Evolutionary conservation across 2,888 invertebrate genomes (phyloP).

Genomic region (Caenorhabditis angaria): DNA sequence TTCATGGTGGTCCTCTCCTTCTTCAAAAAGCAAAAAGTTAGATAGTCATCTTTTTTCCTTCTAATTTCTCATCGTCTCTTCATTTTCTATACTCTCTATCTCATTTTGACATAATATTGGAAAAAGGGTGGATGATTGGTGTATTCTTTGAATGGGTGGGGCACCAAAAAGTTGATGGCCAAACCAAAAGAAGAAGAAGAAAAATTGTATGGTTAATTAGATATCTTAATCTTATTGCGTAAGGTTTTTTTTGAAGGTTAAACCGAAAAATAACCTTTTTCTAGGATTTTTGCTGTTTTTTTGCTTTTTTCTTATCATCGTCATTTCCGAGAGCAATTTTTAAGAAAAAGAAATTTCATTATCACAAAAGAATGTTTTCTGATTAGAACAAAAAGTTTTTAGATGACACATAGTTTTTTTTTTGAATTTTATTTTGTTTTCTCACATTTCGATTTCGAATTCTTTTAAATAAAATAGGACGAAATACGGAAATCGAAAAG

Average conservation of each 20-base stretch:
- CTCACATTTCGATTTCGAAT: too few relatives aligned
- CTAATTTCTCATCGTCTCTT: neutral
- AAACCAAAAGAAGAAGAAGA: neutral
- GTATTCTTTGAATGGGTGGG: neutral
- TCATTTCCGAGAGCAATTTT: neutral
- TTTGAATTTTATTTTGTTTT: too few relatives aligned
- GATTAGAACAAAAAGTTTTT: too few relatives aligned
- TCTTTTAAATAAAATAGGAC: too few relatives aligned
- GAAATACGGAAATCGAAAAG: too few relatives aligned
- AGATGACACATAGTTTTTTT: too few relatives aligned
- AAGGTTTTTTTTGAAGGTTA: neutral
- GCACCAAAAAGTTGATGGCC: too few relatives aligned
- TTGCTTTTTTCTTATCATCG: neutral
- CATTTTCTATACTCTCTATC: neutral
- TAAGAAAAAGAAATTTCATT: too few relatives aligned
- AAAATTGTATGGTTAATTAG: neutral
- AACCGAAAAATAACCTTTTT: neutral
- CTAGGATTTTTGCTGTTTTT: neutral
- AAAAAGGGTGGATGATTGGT: constrained; percentile 1
- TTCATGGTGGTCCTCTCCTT: neutral
- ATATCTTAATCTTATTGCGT: neutral
- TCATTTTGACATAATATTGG: neutral
- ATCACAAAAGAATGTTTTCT: too few relatives aligned
- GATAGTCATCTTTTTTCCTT: constrained; percentile 1
- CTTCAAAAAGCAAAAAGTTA: neutral